A percentile compares a stretch with the other conserved stretches of the same genome.
Evolutionary conservation across 92 coral and sea anemone genomes (phyloP).

Genomic region (Heteractis magnifica): DNA sequence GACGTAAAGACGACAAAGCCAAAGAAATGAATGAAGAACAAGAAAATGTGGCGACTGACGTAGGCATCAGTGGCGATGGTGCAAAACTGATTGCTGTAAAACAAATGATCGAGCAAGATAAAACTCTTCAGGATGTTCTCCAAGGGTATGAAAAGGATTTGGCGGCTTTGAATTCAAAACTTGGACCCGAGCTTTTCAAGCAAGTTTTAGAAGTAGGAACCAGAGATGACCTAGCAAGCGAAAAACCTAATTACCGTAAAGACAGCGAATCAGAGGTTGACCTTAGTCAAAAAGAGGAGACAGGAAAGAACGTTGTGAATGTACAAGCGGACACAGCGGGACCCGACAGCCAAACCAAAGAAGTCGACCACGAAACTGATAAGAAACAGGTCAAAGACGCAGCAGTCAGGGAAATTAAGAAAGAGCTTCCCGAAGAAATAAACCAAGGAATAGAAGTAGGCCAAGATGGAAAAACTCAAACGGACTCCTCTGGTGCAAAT

Average conservation of each 20-base stretch:
- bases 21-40: background rate
- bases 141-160: slow-evolving; percentile 34
- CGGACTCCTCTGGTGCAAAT: background rate
- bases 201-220: background rate
- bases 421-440: background rate
- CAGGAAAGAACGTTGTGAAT: background rate
- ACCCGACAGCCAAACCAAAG: background rate
- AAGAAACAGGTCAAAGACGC: background rate
- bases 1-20: background rate
- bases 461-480: background rate
- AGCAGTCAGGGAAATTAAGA: background rate
- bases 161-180: slow-evolving; percentile 14
- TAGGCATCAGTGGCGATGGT: background rate
- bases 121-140: slow-evolving; percentile 45
- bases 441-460: background rate
- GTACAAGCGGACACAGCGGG: background rate
- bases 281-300: background rate
- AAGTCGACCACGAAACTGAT: background rate
- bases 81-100: background rate
- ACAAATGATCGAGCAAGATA: slow-evolving; percentile 5
- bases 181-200: slow-evolving; percentile 13
- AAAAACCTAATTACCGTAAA: background rate
- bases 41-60: background rate
- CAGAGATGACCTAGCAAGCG: background rate
- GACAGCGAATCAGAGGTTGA: background rate